Evolutionary conservation across 1,140 invertebrate genomes (phyloP), one percentile per base, ranked within the genome.

Genomic region (Pseudomyrmex cubaensis): DNA sequence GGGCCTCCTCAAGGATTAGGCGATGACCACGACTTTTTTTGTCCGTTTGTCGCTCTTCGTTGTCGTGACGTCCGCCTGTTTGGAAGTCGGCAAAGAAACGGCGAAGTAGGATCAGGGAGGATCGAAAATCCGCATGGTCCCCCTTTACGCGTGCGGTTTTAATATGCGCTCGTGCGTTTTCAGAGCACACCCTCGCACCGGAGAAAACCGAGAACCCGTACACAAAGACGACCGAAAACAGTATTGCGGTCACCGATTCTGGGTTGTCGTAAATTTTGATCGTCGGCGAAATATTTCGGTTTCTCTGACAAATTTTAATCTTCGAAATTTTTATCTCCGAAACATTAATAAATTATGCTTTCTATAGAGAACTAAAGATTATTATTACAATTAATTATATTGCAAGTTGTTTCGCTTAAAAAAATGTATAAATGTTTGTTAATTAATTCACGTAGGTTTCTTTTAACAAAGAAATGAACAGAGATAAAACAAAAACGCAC

Each of bases 1-100:
- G 54, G 67, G 46, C 61, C 69, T 87, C 54, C 82, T 87, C 86
- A 86, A 87, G 86, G 86, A 87, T 61, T 67, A 87, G 85, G 74
- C 85, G 48, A 77, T 84, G 86, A 87, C 82, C 84, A 63, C 61
- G 57, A 35, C 5, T 35, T 75, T 48, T 72, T 77, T 72, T 78
- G 59, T 73, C 69, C 76, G 56, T 48, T 77, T 80, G 59, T 80
- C 76, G 66, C 66, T 80, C 35, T 78, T 78, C 76, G 76, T 78
- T 78, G 76, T 64, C 64, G 52, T 78, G 22, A 52, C 35, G 76
- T 57, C 64, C 76, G 76, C 44, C 76, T 78, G 64, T 80, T 80
- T 80, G 76, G 44, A 80, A 78, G 76, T 78, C 76, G 76, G 54
- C 76, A 35, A 80, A 72, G 76, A 80, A 80, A 56, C 64, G 44